A percentile compares a stretch with the other conserved stretches of the same genome.
These are phyloP conservation scores for Nasonia vitripennis DNA, from an alignment of 1,140 invertebrate species.

Conservation along the genomic window DNA sequence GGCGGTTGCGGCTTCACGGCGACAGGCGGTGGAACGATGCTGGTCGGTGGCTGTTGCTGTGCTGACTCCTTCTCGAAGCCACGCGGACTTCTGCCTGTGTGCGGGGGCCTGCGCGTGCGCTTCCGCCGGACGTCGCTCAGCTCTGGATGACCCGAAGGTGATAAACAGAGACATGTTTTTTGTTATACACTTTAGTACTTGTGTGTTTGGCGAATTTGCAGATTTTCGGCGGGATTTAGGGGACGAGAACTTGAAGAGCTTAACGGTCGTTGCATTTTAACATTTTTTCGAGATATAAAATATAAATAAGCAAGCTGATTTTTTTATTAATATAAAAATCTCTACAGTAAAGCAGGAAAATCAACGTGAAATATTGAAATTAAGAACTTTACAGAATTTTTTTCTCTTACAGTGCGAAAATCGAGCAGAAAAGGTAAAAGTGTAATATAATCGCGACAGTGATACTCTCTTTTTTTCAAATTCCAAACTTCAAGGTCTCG, in stretches of 20 bases:
- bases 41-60: constrained; percentile 45
- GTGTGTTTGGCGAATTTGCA: not conserved
- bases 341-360: no score
- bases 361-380: no score
- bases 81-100: constrained; percentile 69
- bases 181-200: constrained; percentile 52
- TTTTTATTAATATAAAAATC: no score
- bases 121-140: constrained; percentile 73
- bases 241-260: constrained; percentile 25
- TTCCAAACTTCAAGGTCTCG: constrained; percentile 50
- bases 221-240: not conserved
- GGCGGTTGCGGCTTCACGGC: constrained; percentile 20
- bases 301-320: no score
- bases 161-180: constrained; percentile 62
- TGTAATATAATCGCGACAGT: constrained; percentile 2
- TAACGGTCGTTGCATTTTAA: not conserved
- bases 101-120: constrained; percentile 70
- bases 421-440: not conserved
- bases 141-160: constrained; percentile 64
- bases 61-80: constrained; percentile 62
- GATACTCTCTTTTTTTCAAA: constrained; percentile 28
- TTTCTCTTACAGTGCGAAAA: not conserved
- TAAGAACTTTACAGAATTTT: no score
- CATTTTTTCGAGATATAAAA: not conserved
- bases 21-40: constrained; percentile 20